Evolutionary conservation across 2,888 invertebrate species (phyloP), one percentile per base, ranked within the genome.

Genomic region (Lissonota sp.): DNA sequence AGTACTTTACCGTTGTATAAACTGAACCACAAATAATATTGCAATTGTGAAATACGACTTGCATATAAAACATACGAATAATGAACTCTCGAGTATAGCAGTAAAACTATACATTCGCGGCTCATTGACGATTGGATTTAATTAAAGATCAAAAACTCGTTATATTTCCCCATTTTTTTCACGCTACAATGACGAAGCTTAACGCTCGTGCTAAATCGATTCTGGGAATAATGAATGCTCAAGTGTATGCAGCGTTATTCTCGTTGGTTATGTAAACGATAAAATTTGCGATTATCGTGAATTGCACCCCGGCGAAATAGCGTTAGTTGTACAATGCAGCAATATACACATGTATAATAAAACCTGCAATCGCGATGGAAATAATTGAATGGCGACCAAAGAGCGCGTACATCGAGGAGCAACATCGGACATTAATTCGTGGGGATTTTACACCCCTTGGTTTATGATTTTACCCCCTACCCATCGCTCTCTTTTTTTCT

Each of bases 311-410:
- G 39, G 42, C 44, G 55, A 39, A 63, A 73, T 73, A 14, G 53
- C 26, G n/a, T 6, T 10, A 8, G 12, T 39, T 51, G 37, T 49
- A n/a, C 5, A 49, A n/a, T 37, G n/a, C n/a, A 12, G 12, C 4
- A n/a, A 26, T 4, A 51, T 53, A 63, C 53, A 6, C 14, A 42
- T 62, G 4, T 37, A 46, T 37, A 53, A 60, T 44, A 66, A 64
- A 53, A 80, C 12, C 26, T 53, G 14, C 55, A 40, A 76, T 72
- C 55, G 58, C 55, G 60, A 44, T 12, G 42, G 49, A 49, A 67
- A 80, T 75, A 72, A 75, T 75, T 62, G 71, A 75, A 66, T 71
- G 39, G 7, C 51, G 14, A 60, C 26, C 26, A 3, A 78, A 6
- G 5, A 37, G 46, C 42, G 5, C 12, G 44, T 71, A 10, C 10